Evolutionary conservation across 2,797 vertebrate species (phyloP).

Genomic region (Manis crassicaudata): DNA sequence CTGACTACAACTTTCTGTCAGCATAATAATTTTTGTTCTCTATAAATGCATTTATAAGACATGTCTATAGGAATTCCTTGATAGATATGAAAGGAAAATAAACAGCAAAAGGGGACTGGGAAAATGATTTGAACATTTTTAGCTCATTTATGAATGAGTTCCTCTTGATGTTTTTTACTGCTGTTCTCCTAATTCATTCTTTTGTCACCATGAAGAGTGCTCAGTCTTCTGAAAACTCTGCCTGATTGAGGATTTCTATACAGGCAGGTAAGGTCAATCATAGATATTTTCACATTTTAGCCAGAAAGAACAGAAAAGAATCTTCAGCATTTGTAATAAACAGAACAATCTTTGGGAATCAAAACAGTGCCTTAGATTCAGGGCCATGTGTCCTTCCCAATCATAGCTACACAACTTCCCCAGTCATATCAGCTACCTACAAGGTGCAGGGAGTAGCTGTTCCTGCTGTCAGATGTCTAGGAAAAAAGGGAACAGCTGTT

Average conservation of each 20-base stretch:
- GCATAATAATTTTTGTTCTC: not conserved
- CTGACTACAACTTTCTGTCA: not conserved
- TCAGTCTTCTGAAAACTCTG: conserved; percentile 55
- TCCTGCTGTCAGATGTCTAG: conserved; percentile 42
- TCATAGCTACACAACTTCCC: conserved; percentile 54
- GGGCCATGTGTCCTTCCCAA: conserved; percentile 59
- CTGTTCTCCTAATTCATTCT: conserved; percentile 50
- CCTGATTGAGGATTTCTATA: conserved; percentile 58
- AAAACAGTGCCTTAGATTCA: conserved; percentile 55
- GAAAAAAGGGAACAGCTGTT: conserved; percentile 29
- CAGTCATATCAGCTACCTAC: conserved; percentile 36
- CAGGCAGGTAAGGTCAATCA: conserved; percentile 48
- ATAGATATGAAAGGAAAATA: not conserved
- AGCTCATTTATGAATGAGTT: conserved; percentile 20
- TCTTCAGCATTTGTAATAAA: conserved; percentile 71
- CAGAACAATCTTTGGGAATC: conserved; percentile 68
- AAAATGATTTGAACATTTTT: conserved; percentile 8
- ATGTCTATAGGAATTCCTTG: not conserved
- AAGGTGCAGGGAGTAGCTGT: not conserved
- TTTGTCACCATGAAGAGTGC: conserved; percentile 35
- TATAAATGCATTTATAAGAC: not conserved
- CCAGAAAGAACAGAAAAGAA: conserved; percentile 58
- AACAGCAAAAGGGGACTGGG: not conserved
- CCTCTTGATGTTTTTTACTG: conserved; percentile 44
- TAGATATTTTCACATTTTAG: conserved; percentile 64